Evolutionary conservation across 2,797 vertebrate genomes (phyloP), one percentile per base, ranked within the genome.

Genomic region (Cyclopterus lumpus): DNA sequence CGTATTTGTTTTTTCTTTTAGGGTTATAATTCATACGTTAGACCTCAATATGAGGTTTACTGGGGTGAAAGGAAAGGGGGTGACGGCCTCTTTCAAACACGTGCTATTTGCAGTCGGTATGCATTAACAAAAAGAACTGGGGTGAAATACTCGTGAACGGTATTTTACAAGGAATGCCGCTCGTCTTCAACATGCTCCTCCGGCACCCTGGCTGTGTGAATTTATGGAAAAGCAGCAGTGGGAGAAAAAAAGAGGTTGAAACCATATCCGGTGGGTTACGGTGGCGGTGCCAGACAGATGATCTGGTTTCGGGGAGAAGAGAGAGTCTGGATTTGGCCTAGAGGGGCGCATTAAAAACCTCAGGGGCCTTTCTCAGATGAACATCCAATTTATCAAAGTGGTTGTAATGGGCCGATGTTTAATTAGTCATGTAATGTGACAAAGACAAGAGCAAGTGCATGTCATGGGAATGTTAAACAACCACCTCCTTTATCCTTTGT

Each of bases 341-440:
- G 68, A 76, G 82, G 84, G 73, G 81, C 71, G 24, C 55, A 67
- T 86, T 91, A 90, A 86, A 86, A 89, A 68, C 75, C 91, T 71
- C 77, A 51, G 61, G 81, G 84, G 86, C 77, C 84, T 71, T 73
- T 67, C 38, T 89, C 34, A 40, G 68, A 85, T 82, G 81, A 86
- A 77, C 84, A 75, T 83, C 86, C 86, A n/a, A 87, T 93, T 88
- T 82, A 87, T 91, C 86, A 81, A 54, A 81, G 81, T 32, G 51
- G 44, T 83, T 86, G 89, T 86, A 89, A 90, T 85, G 88, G 86
- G 81, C 67, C 79, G 55, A 74, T 91, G 88, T 91, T 94, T 92
- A 94, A 94, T 94, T 91, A 90, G 90, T 81, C 71, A 63, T 90
- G 79, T 91, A 91, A 93, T 87, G 86, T 87, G 91, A 85, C 88